Conservation (phyloP, 2,888 invertebrate species). For the Phlogophora meticulosa region DNA sequence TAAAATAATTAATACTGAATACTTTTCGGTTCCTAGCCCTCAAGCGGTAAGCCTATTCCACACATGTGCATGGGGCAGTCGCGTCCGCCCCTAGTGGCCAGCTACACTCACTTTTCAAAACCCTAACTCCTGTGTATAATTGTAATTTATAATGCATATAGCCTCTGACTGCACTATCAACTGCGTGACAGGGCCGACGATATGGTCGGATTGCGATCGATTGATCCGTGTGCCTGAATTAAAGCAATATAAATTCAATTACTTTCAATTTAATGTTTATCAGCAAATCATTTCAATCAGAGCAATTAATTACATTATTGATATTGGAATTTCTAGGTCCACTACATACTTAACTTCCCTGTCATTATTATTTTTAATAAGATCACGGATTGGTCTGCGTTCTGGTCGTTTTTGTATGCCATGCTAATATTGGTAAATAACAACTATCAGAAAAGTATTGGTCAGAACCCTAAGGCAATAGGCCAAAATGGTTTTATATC, state of each 20-base stretch:
- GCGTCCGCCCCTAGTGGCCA: neutral
- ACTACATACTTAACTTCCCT: neutral
- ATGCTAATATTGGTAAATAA: no score
- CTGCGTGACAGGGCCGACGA: neutral
- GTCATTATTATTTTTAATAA: neutral
- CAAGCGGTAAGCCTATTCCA: conserved; percentile 3
- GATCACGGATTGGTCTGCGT: no score
- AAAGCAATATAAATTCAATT: conserved; percentile 65
- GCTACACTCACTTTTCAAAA: neutral
- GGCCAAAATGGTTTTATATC: no score
- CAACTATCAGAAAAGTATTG: no score
- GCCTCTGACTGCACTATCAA: no score
- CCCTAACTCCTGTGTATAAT: no score
- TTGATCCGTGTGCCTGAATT: conserved; percentile 22
- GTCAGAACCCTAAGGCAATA: no score
- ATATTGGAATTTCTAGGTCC: conserved; percentile 50
- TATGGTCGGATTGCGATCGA: neutral
- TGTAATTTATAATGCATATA: no score
- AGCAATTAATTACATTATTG: conserved; percentile 65
- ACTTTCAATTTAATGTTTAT: conserved; percentile 65
- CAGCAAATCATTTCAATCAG: conserved; percentile 59
- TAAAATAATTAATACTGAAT: conserved; percentile 36
- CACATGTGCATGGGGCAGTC: neutral
- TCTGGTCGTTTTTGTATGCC: no score
- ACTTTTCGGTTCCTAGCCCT: conserved; percentile 35